Percentiles rank a stretch among this genome's conserved stretches.
phyloP scores from a whole-genome alignment of 2,888 invertebrate genomes.

The Drosophila neonasuta region DNA sequence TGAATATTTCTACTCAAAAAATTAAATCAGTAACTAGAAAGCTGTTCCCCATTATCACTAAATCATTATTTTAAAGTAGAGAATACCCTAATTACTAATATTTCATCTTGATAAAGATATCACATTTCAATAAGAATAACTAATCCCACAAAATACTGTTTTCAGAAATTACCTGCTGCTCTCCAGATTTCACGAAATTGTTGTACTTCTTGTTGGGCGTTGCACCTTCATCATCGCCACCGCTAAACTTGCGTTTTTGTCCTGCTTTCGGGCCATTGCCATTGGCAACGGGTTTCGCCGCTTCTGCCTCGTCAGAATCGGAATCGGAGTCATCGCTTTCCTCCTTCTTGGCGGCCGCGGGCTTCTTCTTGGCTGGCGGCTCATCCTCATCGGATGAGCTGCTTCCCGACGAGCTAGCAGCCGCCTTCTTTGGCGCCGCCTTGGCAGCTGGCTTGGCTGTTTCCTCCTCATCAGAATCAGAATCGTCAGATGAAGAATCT shows the following conservation, averaged over 20 bases:
- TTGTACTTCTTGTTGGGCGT: constrained; percentile 84
- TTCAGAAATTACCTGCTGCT: constrained; percentile 68
- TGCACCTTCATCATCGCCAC: constrained; percentile 69
- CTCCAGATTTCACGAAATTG: constrained; percentile 88
- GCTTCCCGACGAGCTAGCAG: constrained; percentile 41
- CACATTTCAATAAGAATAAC: no score
- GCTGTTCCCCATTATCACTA: no score
- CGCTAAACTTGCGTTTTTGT: constrained; percentile 82
- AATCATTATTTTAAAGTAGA: no score
- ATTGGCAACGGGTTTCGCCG: constrained; percentile 34
- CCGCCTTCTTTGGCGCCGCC: constrained; percentile 71
- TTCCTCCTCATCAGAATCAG: constrained; percentile 34
- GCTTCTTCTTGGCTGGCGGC: constrained; percentile 63
- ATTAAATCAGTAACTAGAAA: no score
- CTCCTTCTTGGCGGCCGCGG: constrained; percentile 64
- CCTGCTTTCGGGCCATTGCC: constrained; percentile 58
- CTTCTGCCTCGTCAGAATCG: constrained; percentile 41
- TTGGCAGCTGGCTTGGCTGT: constrained; percentile 38
- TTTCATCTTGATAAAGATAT: no score
- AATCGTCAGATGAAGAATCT: constrained; percentile 71
- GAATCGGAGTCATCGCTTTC: constrained; percentile 50
- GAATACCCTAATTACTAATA: no score
- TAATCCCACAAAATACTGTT: no score
- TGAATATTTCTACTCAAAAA: no score
- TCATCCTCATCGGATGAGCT: constrained; percentile 58